Percentiles rank a stretch among this genome's conserved stretches.
Evolutionary conservation across 2,797 vertebrate species (phyloP).

Genomic region (Sebastes trivittatus): DNA sequence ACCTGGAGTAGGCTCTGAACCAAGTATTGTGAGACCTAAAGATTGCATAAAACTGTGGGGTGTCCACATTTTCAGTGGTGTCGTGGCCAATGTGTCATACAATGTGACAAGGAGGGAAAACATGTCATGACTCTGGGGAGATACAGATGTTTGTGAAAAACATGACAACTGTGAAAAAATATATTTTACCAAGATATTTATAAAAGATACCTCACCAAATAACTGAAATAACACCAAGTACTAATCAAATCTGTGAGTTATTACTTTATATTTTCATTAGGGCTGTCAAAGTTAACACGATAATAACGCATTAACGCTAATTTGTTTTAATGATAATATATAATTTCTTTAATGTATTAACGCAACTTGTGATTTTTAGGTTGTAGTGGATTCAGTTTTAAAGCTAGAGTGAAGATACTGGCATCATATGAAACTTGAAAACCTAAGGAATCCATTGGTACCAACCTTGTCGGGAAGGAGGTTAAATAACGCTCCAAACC

Average conservation of each 20-base stretch:
- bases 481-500: too few relatives aligned
- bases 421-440: too few relatives aligned
- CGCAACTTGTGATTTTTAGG: too few relatives aligned
- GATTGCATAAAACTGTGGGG: conserved; percentile 13
- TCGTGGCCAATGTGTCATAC: background rate
- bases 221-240: background rate
- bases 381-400: too few relatives aligned
- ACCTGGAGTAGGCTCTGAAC: conserved; percentile 41
- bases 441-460: too few relatives aligned
- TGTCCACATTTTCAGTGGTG: background rate
- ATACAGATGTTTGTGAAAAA: background rate
- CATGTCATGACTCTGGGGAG: background rate
- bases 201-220: background rate
- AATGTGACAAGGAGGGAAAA: background rate
- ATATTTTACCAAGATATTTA: background rate
- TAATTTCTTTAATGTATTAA: too few relatives aligned
- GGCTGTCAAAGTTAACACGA: too few relatives aligned
- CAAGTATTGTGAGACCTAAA: conserved; percentile 5
- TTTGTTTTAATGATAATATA: too few relatives aligned
- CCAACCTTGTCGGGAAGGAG: too few relatives aligned
- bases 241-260: background rate
- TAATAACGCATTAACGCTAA: too few relatives aligned
- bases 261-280: background rate
- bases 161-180: background rate
- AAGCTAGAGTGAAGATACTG: too few relatives aligned